Base-by-base conservation (phyloP, 1,140 invertebrate genomes). In the Coelopa frigida region DNA sequence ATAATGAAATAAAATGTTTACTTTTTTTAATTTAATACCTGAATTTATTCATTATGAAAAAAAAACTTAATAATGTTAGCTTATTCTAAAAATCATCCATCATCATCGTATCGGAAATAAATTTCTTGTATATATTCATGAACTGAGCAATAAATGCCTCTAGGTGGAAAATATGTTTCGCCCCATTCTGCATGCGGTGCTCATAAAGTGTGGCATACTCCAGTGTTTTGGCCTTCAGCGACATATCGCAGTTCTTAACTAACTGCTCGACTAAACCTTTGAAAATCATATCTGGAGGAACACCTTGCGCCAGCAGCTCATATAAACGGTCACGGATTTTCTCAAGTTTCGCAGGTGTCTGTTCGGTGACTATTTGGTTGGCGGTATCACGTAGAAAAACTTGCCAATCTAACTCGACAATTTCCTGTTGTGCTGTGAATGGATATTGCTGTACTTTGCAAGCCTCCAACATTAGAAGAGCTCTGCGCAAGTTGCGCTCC, bases 71-170 rank as follows among this genome's bases (percentile, higher is more conserved):
- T n/a, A n/a, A n/a, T n/a, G n/a, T n/a, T n/a, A n/a, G n/a, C n/a
- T n/a, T n/a, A n/a, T 15, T 18, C 40, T 61, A 67, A 38, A 67
- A 67, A 48, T 67, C 62, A 42, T 65, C 57, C 48, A 55, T 57
- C 56, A 68, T 78, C 48, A 81, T 65, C 24, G 77, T 78, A 54
- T 82, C 80, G 59, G 87, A 83, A 50, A 91, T 76, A 68, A 86
- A 90, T 56, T 82, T 81, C 56, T 89, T 91, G 70, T 96, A 97
- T 52, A 95, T 82, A 18, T 82, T 79, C 95, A 98, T 98, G 70
- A 96, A 97, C 54, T 89, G 87, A 4, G 90, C 92, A 44, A 95
- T 83, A 78, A 98, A 98, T 14, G 93, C 92, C 74, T 99, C 95
- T 27, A 99, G 74, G 70, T 99, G 94, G 59, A 94, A 95, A 56